Evolutionary conservation across 2,113 vertebrate genomes (phyloP), one percentile per base, ranked within the genome.

Genomic region (Callipepla californica): DNA sequence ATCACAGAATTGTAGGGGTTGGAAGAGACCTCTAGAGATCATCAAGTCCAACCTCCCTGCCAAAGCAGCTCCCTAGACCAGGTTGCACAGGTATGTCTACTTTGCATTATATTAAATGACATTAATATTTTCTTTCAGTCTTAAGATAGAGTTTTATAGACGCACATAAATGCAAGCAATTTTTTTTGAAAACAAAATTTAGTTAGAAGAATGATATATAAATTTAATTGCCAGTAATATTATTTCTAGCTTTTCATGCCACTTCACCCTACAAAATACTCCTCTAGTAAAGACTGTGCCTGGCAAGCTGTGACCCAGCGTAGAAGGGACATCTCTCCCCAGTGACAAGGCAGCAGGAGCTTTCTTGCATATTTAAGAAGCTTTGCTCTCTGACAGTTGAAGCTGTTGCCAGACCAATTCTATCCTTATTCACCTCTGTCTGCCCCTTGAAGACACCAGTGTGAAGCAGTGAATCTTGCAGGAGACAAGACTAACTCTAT

Each of bases 401-500:
- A 81, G 66, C 18, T 6, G 4, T 1, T 67, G 79, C 78, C 81
- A 80, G 63, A 79, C 63, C 72, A 83, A 48, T 18, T 57, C 85
- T 57, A 47, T 79, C 82, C 91, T 78, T 11, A 45, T 13, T 87
- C 85, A 87, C 84, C 93, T 75, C 76, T 81, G 53, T 3, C 45
- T 90, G 89, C 68, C 69, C 72, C 91, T 91, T 0, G 5, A 42
- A 68, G 90, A 47, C 82, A 89, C 3, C 44, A 11, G 42, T 2
- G 59, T 2, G 7, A 80, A 78, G 87, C 89, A 51, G 38, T 80
- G 76, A 93, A 94, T 87, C 72, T 65, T 77, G 40, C 57, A 80
- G 65, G 32, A 89, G 85, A 83, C 85, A 90, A 66, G 76, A 34
- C 53, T 88, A 91, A 94, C 90, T 91, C 93, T 86, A 4, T 6